Evolutionary conservation across 1,140 invertebrate species (phyloP), one percentile per base, ranked within the genome.

Genomic region (Pantala flavescens): DNA sequence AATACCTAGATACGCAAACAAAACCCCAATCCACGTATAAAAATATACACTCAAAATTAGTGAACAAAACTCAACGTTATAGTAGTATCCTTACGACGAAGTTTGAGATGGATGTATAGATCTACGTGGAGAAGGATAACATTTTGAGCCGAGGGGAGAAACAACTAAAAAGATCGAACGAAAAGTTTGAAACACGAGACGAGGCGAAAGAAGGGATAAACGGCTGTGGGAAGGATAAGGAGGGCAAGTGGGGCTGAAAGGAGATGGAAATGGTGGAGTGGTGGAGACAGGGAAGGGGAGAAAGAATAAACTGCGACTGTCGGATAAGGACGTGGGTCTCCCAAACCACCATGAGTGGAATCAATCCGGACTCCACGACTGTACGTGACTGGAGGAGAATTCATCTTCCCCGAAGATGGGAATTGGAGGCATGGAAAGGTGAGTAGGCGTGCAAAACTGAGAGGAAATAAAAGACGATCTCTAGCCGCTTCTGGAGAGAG

Each of bases 281-380:
- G 5, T 63, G 49, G 49, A 36, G 28, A 63, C 49, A 21, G 49
- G 49, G 49, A 63, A 21, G 49, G n/a, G 49, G 49, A 21, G 49
- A 21, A 63, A 63, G 49, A 63, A 63, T 63, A 63, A 63, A 63
- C 49, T 63, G 49, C n/a, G 49, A 63, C 49, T 63, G 49, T 63
- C 49, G 49, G 49, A 63, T 63, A 63, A 63, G 49, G n/a, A 63
- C 49, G 49, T 63, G 12, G 49, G 49, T 7, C 49, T 21, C 49
- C 16, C 49, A 21, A 21, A 63, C 16, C 14, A 63, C 49, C 49
- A 63, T 21, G 49, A 63, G 49, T 63, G 49, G 49, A 63, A 63
- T 63, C 49, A 63, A 63, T 63, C 49, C 49, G 49, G 14, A 16
- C 49, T 63, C 49, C 5, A 63, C 3, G 49, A 12, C 49, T 16